Evolutionary conservation across 2,888 invertebrate species (phyloP).

Genomic region (Caenorhabditis sp.): DNA sequence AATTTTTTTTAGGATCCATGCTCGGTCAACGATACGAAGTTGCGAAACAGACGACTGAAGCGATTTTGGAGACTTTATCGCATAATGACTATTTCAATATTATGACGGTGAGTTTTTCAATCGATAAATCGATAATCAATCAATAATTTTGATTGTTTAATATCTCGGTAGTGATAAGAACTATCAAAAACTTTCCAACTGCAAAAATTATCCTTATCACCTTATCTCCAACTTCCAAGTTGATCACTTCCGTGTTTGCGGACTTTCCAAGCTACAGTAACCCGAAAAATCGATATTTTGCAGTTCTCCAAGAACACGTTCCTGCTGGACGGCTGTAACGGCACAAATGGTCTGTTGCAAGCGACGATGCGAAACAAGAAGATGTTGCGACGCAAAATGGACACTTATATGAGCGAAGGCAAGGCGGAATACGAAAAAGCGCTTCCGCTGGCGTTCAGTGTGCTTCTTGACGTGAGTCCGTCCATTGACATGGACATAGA

Average conservation of each 20-base stretch:
- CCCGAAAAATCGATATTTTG: too few species aligned
- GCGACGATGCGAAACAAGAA: conserved; percentile 86
- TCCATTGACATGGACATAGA: neutral
- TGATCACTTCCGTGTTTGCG: neutral
- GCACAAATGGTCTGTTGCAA: conserved; percentile 90
- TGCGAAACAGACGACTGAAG: conserved; percentile 91
- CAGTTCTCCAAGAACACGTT: conserved; percentile 88
- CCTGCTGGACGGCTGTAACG: conserved; percentile 90
- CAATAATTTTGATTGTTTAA: neutral
- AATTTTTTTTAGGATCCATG: conserved; percentile 59
- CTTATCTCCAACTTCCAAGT: neutral
- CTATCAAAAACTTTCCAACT: neutral
- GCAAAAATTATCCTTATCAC: neutral
- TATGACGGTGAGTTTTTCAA: conserved; percentile 86
- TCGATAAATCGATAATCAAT: too few species aligned
- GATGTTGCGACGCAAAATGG: conserved; percentile 84
- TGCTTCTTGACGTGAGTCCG: conserved; percentile 88
- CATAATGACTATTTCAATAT: conserved; percentile 99
- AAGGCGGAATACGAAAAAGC: conserved; percentile 92
- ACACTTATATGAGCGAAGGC: conserved; percentile 88
- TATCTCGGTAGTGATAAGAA: neutral
- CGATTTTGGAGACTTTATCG: conserved; percentile 94
- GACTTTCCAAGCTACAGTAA: too few species aligned
- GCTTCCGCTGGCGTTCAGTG: conserved; percentile 90
- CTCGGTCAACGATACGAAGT: conserved; percentile 89